Evolutionary conservation across 2,888 invertebrate genomes (phyloP).

Genomic region (Tortrix viridana): DNA sequence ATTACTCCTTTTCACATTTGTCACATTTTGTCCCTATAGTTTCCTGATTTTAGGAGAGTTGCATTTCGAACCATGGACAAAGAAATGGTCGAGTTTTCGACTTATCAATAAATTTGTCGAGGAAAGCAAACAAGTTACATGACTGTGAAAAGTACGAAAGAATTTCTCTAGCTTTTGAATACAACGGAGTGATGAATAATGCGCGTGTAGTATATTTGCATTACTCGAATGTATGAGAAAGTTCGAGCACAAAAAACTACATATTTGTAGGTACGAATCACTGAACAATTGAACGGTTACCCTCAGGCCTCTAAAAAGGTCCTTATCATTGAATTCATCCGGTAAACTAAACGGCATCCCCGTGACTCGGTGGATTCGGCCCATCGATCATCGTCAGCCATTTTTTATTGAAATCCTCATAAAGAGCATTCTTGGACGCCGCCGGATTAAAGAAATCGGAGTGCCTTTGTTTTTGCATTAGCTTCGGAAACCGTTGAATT

Average conservation of each 20-base stretch:
- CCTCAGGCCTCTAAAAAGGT: slow-evolving; percentile 24
- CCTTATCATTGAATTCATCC: slow-evolving; percentile 38
- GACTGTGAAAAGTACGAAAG: too few relatives aligned
- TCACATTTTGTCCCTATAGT: slow-evolving; percentile 52
- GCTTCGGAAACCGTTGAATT: slow-evolving; percentile 6
- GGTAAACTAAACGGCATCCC: slow-evolving; percentile 38
- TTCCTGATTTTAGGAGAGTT: slow-evolving; percentile 25
- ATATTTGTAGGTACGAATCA: slow-evolving; percentile 22
- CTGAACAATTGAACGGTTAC: slow-evolving; percentile 21
- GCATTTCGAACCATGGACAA: too few relatives aligned
- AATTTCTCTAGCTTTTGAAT: neutral
- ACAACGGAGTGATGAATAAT: slow-evolving; percentile 27
- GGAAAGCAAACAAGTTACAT: too few relatives aligned
- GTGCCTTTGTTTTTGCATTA: slow-evolving; percentile 33
- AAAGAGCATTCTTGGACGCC: slow-evolving; percentile 37
- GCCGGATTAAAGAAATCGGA: slow-evolving; percentile 28
- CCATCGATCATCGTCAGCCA: slow-evolving; percentile 43
- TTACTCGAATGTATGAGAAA: neutral
- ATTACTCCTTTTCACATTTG: slow-evolving; percentile 54
- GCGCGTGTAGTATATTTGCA: slow-evolving; percentile 10
- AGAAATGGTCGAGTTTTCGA: too few relatives aligned
- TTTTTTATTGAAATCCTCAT: slow-evolving; percentile 43
- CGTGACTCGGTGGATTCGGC: slow-evolving; percentile 38
- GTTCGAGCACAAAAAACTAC: slow-evolving; percentile 1
- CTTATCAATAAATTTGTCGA: too few relatives aligned